Percentiles rank a stretch among this genome's conserved stretches.
Evolutionary conservation across 1,140 invertebrate genomes (phyloP).

Genomic region (Pogonognathellus flavescens): DNA sequence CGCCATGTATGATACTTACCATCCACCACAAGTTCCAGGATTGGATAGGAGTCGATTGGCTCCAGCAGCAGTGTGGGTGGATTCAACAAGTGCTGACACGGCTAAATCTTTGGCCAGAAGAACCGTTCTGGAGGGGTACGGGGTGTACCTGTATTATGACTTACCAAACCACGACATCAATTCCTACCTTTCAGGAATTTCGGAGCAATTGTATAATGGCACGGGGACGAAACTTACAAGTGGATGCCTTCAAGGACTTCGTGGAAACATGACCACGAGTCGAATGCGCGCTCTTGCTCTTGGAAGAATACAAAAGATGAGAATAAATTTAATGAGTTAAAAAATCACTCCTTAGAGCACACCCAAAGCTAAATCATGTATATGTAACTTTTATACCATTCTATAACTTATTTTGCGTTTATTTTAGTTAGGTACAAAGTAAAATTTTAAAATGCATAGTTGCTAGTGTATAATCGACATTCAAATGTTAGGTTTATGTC

Average conservation of each 20-base stretch:
- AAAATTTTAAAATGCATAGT: no score
- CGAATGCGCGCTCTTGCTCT: no score
- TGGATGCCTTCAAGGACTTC: neutral
- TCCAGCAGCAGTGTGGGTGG: constrained; percentile 40
- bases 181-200: constrained; percentile 29
- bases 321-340: no score
- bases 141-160: constrained; percentile 42
- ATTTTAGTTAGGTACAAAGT: no score
- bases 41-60: neutral
- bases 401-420: no score
- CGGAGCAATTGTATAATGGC: neutral
- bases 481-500: no score
- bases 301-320: no score
- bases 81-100: neutral
- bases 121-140: constrained; percentile 50
- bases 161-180: constrained; percentile 29
- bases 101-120: neutral
- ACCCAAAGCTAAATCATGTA: no score
- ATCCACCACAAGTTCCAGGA: constrained; percentile 15
- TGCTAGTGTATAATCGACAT: no score
- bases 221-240: neutral
- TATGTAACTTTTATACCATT: no score
- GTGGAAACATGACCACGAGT: no score
- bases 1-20: constrained; percentile 24
- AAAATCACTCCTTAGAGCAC: no score